Base-by-base conservation (phyloP, 1,140 invertebrate genomes). In the Aphelinus certus region DNA sequence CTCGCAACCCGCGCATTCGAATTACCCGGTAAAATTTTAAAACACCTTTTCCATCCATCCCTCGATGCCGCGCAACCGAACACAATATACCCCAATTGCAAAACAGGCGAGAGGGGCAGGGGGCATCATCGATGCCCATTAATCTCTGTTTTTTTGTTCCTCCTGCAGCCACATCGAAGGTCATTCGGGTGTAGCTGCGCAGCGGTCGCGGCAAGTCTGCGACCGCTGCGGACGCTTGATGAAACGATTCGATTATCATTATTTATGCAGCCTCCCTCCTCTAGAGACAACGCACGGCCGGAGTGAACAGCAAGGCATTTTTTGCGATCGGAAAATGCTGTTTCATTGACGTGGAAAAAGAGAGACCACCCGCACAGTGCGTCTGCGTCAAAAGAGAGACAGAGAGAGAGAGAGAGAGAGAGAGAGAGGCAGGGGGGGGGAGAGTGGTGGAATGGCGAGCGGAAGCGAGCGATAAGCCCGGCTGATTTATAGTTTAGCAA, bases 401-500 rank as follows among this genome's bases (percentile, higher is more conserved):
- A 26, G 26, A 26, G 26, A 26, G 26, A 26, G 26, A 26, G 26
- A 26, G 26, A 26, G 26, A 26, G 26, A 26, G 26, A 26, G 26
- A 26, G 26, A 26, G 26, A 26, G 26, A 26, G 26, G 26, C 26
- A 26, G 26, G 26, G 60, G 5, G 51, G 6, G 26, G 43, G 0
- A 47, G 57, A 47, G 2, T 46, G 60, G 6, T 43, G 58, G 42
- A 26, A 26, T 26, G 26, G 26, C 26, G 26, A 26, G 26, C 26
- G 26, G 26, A 26, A 26, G 26, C 26, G 26, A 26, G 26, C 26
- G 26, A 26, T 26, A 26, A 26, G 26, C 26, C 26, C 26, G n/a
- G 61, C 7, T 60, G 63, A 76, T 76, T 76, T 76, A 76, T 76
- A 49, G 69, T 76, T 76, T 71, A 71, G 62, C 56, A 71, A 75